Percentiles rank a stretch among this genome's conserved stretches.
Evolutionary conservation across 2,797 vertebrate species (phyloP).

Genomic region (Cyclura pinguis): DNA sequence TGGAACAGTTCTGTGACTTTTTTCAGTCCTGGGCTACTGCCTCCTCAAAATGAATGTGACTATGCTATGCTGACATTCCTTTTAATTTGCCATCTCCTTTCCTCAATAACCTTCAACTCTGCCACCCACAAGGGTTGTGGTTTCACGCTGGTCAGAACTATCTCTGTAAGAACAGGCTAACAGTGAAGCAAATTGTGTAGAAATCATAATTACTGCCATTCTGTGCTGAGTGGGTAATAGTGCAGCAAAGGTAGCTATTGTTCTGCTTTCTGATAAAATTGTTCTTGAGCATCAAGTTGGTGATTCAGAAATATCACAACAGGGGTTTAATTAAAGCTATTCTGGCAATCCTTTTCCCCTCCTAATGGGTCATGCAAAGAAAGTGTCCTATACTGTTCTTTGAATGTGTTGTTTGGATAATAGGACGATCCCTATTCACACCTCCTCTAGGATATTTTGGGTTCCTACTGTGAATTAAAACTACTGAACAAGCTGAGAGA

Average conservation of each 20-base stretch:
- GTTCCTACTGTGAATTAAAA: neutral
- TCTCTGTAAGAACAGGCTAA: neutral
- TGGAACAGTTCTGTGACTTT: neutral
- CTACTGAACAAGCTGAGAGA: neutral
- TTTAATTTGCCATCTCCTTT: neutral
- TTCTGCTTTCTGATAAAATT: neutral
- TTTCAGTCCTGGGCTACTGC: too few relatives aligned
- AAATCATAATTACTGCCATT: constrained; percentile 25
- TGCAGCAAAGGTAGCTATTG: constrained; percentile 12
- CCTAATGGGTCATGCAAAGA: constrained; percentile 31
- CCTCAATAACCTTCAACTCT: constrained; percentile 18
- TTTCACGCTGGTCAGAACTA: constrained; percentile 29
- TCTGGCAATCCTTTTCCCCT: constrained; percentile 1
- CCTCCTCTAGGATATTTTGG: neutral
- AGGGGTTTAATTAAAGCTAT: constrained; percentile 31
- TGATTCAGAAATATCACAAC: constrained; percentile 16
- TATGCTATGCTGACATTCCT: neutral
- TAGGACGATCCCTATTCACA: neutral
- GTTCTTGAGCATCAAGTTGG: neutral
- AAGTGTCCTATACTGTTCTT: neutral
- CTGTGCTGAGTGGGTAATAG: constrained; percentile 18
- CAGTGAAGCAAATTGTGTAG: neutral
- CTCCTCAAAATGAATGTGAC: neutral
- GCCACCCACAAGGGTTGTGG: neutral
- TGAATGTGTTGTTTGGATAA: neutral